phyloP scores from a whole-genome alignment of 1,140 invertebrate species.

The Laupala kohalensis region DNA sequence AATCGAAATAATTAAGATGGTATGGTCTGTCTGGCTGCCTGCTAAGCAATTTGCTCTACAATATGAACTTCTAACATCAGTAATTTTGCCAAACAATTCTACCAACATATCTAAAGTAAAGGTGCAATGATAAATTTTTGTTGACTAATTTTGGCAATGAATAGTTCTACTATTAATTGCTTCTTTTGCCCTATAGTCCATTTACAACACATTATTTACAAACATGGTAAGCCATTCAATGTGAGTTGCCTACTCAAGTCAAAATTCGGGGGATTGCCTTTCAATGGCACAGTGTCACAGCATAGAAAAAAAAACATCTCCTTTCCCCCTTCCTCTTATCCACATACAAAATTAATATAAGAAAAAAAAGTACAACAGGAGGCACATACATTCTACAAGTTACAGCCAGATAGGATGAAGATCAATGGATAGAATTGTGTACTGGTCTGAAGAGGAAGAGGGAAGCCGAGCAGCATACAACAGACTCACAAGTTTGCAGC shows the following conservation, averaged over 20 bases:
- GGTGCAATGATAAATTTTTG: neutral
- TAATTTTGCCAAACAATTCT: constrained; percentile 10
- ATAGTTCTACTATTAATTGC: neutral
- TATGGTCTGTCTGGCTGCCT: neutral
- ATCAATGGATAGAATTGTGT: neutral
- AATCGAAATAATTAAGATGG: neutral
- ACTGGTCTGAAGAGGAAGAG: constrained; percentile 5
- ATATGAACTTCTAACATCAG: constrained; percentile 6
- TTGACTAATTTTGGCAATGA: neutral
- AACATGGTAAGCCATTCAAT: constrained; percentile 15
- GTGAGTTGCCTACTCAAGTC: constrained; percentile 14
- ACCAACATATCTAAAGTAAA: constrained; percentile 9
- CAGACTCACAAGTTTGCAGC: constrained; percentile 8
- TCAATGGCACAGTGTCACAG: constrained; percentile 8
- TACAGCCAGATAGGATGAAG: neutral
- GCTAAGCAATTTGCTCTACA: constrained; percentile 1
- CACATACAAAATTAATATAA: constrained; percentile 2
- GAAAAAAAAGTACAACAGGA: constrained; percentile 1
- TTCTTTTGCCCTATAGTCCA: constrained; percentile 12
- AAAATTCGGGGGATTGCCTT: constrained; percentile 12
- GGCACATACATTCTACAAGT: neutral
- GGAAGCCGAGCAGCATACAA: constrained; percentile 7
- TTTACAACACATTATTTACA: constrained; percentile 16
- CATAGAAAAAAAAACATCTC: constrained; percentile 6
- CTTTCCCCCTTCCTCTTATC: constrained; percentile 7